Conservation (phyloP, 2,797 vertebrate species). For the Arctocebus calabarensis region DNA sequence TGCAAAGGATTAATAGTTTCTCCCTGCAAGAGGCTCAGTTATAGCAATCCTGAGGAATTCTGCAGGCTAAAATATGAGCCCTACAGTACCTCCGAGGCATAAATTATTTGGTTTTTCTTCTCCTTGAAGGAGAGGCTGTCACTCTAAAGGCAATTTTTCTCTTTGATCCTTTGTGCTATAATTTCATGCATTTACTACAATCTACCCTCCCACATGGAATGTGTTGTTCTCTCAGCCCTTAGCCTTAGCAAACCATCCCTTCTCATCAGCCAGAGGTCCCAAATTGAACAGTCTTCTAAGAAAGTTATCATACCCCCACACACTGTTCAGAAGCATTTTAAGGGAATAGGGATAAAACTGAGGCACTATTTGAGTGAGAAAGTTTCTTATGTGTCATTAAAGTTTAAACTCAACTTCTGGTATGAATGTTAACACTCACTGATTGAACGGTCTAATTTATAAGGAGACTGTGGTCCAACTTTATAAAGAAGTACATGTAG, state of each 20-base stretch:
- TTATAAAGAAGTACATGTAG: background rate
- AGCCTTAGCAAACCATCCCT: constrained; percentile 1
- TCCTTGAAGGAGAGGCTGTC: constrained; percentile 82
- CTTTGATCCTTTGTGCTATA: constrained; percentile 77
- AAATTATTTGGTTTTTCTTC: constrained; percentile 83
- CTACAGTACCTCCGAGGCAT: constrained; percentile 70
- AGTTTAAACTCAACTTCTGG: background rate
- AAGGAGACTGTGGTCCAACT: background rate
- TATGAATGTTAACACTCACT: background rate
- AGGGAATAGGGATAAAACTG: background rate
- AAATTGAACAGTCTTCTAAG: background rate
- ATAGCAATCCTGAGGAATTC: constrained; percentile 79
- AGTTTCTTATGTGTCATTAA: background rate
- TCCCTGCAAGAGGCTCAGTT: constrained; percentile 74
- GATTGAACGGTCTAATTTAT: background rate
- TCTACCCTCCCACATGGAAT: background rate
- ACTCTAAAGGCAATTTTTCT: constrained; percentile 81
- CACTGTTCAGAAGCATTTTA: background rate
- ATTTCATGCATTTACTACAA: constrained; percentile 72
- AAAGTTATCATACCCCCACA: background rate
- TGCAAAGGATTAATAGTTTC: constrained; percentile 79
- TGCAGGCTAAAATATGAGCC: constrained; percentile 80
- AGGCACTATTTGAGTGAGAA: background rate
- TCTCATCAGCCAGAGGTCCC: background rate
- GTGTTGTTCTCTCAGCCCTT: background rate